Evolutionary conservation across 1,140 invertebrate species (phyloP), one percentile per base, ranked within the genome.

Genomic region (Fragariocoptes setiger): DNA sequence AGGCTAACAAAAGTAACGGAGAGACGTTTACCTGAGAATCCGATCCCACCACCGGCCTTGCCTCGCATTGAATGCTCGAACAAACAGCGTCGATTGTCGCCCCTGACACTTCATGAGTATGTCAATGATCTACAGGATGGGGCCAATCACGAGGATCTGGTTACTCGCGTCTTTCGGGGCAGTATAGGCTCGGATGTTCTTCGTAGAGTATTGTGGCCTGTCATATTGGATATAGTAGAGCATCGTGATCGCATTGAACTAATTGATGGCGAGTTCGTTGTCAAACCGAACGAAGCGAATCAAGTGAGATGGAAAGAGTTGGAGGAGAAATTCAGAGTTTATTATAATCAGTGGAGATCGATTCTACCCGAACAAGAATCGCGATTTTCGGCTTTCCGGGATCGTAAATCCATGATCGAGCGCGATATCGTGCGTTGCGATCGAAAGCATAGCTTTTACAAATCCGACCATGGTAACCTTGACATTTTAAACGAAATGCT

Each of bases 401-500:
- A 94, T 48, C 64, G 79, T 47, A 88, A 92, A 62, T 82, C 70
- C 58, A 64, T 95, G 41, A 85, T 95, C 48, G 86, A 94, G 51
- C 97, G 97, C 62, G 90, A 99, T 62, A 88, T 97, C 0, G 79
- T 76, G 45, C 65, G 90, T 49, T 97, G 88, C 13, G 92, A 99
- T 56, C 65, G 92, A 51, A 76, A 72, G 3, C 70, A 85, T 52
- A 68, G 72, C 8, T 97, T 76, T 56, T 99, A 75, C 58, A 68
- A 73, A 19, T 79, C 90, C 46, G 68, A 82, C 50, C 90, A 90
- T 61, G 65, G 70, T 8, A 85, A 95, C 60, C 60, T 95, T 21
- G 60, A 67, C 42, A 64, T 75, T 16, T 58, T 97, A 1, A 69
- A 75, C 49, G 78, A 92, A 52, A 80, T 97, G 52, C 62, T 99